Evolutionary conservation across 1,140 invertebrate genomes (phyloP), one percentile per base, ranked within the genome.

Genomic region (Agraylea sexmaculata): DNA sequence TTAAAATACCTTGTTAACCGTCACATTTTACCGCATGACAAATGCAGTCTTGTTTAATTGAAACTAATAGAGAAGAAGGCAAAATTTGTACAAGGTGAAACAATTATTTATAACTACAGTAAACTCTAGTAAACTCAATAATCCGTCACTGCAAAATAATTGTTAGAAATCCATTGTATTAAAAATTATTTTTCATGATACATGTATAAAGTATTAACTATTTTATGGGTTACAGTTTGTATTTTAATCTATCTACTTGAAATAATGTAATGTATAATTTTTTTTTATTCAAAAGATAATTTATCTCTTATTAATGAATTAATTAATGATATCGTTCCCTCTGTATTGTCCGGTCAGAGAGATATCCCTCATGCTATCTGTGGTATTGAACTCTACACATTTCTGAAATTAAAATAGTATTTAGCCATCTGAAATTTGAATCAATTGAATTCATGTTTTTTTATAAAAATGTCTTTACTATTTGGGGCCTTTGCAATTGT

Each of bases 401-500:
- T 45, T 49, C 47, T 49, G 47, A 17, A 49, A 45, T 32, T 21
- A 4, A 17, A 31, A n/a, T 10, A 16, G 19, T 30, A 18, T 30
- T 27, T 19, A 3, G 15, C 12, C 19, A 4, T 23, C 4, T 6
- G 15, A 37, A 7, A 16, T 5, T 8, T 39, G 28, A 29, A 37
- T 12, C 19, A 37, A 31, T 31, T 12, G 16, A 31, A 31, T 31
- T 15, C 13, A 5, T 12, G 30, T 8, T 31, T 31, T 31, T 31
- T 31, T 31, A 7, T 31, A 12, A 8, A 16, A 8, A 7, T 31
- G 7, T 31, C 12, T 31, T 54, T 53, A 66, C 64, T 66, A 54
- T 59, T 56, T 22, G 58, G 62, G 16, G 52, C 57, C 46, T 56
- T 64, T 44, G 64, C 60, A 4, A 66, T 48, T 8, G 64, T 64